Evolutionary conservation across 30 jellyfish, hydroid and myxozoan species (phyloP), one percentile per base, ranked within the genome.

Genomic region (Turritopsis dohrnii): DNA sequence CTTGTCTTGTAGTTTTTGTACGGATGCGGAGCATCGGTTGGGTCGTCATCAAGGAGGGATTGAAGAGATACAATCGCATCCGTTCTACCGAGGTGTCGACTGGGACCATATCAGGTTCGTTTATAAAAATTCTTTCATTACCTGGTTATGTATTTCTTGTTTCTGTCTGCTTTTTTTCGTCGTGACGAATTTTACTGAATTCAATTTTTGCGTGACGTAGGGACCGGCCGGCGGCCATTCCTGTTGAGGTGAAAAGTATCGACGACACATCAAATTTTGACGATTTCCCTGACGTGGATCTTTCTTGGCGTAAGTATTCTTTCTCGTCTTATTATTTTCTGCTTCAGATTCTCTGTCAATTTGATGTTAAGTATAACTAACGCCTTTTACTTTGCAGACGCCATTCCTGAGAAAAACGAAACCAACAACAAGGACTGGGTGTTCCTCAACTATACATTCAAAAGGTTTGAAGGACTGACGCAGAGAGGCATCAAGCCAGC

Each of bases 181-280:
- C 19, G 77, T 69, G 30, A 69, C 16, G 9, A 23, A 9, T 23
- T 9, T 69, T 9, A 69, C 0, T 21, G 19, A 69, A 17, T n/a
- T 69, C 31, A 69, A 41, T 41, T 41, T 41, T 41, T 41, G 5
- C 60, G 60, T 41, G 9, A 13, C 60, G 13, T 23, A 95, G 99
- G 53, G 97, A 95, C n/a, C 92, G 97, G 13, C 97, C 97, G 23
- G 90, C 99, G 19, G 99, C 99, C 21, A 95, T 95, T 27, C 99
- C 97, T 16, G 94, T 95, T 7, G 97, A 95, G 75, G 97, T 95
- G 66, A 95, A 89, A 81, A 86, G 98, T 29, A 95, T 95, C 72
- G 99, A 95, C 52, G 99, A 95, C 90, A 95, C 99, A 19, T 90
- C 97, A 24, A 89, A 95, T 76, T 95, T 89, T 75, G 99, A 95